Percentiles rank a stretch among this genome's conserved stretches.
These are phyloP conservation scores for Ahaetulla prasina DNA, from an alignment of 2,113 vertebrate genomes.

Conservation along the genomic window DNA sequence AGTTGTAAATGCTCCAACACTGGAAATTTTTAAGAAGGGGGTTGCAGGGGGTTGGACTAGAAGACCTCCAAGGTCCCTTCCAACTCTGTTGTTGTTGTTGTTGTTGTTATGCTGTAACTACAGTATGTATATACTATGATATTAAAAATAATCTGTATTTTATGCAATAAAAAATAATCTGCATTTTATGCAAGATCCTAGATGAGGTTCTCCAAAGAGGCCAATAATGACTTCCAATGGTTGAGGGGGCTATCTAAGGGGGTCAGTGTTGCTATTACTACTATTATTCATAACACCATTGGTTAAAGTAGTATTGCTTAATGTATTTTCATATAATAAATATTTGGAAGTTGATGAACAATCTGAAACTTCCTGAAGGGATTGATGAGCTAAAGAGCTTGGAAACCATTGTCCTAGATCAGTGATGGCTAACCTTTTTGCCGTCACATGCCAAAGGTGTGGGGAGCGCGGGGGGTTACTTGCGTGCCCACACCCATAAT, in stretches of 20 bases:
- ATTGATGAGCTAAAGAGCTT: background rate
- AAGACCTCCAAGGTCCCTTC: too few species aligned
- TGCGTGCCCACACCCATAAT: too few species aligned
- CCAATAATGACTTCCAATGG: background rate
- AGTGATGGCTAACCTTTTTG: too few species aligned
- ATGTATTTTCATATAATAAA: background rate
- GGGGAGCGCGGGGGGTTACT: too few species aligned
- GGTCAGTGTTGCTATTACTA: background rate
- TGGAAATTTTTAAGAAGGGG: too few species aligned
- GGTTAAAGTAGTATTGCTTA: background rate
- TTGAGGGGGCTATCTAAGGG: background rate
- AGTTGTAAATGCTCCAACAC: too few species aligned
- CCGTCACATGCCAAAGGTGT: too few species aligned
- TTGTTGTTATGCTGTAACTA: too few species aligned
- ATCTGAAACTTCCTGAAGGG: background rate
- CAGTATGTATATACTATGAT: background rate
- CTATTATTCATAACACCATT: background rate
- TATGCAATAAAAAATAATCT: too few species aligned
- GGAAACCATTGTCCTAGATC: background rate
- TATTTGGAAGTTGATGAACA: background rate
- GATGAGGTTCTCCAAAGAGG: background rate
- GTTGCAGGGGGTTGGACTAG: too few species aligned
- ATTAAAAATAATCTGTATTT: background rate
- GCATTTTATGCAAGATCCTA: too few species aligned
- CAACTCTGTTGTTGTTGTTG: too few species aligned